Evolutionary conservation across 2,797 vertebrate genomes (phyloP).

Genomic region (Apogon talboti): DNA sequence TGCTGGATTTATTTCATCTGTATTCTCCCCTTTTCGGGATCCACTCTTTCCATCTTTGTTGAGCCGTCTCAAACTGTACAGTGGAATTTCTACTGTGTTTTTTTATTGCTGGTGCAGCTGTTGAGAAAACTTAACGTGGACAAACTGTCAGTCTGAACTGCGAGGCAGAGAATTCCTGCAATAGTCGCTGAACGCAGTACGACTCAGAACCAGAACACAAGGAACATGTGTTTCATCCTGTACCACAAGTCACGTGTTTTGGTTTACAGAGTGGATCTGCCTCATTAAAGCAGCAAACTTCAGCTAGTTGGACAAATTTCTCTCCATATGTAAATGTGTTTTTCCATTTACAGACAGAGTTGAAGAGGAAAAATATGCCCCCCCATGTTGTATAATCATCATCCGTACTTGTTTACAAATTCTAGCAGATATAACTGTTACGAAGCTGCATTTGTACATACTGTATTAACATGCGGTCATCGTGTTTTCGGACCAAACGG

Average conservation of each 20-base stretch:
- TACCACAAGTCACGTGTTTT: slow-evolving; percentile 10
- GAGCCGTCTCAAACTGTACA: slow-evolving; percentile 7
- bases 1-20: slow-evolving; percentile 14
- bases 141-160: slow-evolving; percentile 17
- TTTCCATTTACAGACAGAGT: slow-evolving; percentile 1
- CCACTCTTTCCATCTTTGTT: background rate
- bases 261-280: background rate
- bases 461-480: slow-evolving; percentile 38
- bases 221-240: slow-evolving; percentile 7
- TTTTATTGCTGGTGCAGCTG: slow-evolving; percentile 39
- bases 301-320: slow-evolving; percentile 12
- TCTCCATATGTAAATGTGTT: slow-evolving; percentile 6
- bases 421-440: slow-evolving; percentile 30
- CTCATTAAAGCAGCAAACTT: slow-evolving; percentile 26
- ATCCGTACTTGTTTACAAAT: slow-evolving; percentile 72
- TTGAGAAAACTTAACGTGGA: slow-evolving; percentile 22
- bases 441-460: slow-evolving; percentile 52
- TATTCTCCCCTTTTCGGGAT: background rate
- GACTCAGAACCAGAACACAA: slow-evolving; percentile 26
- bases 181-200: background rate
- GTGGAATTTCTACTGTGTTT: slow-evolving; percentile 21
- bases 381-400: slow-evolving; percentile 26
- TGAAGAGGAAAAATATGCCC: background rate
- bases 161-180: slow-evolving; percentile 15
- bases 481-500: slow-evolving; percentile 76